Percentiles rank a stretch among this genome's conserved stretches.
Evolutionary conservation across 37 sponge, comb jelly and placozoan genomes (phyloP).

Genomic region (Cliona cf. orientalis): DNA sequence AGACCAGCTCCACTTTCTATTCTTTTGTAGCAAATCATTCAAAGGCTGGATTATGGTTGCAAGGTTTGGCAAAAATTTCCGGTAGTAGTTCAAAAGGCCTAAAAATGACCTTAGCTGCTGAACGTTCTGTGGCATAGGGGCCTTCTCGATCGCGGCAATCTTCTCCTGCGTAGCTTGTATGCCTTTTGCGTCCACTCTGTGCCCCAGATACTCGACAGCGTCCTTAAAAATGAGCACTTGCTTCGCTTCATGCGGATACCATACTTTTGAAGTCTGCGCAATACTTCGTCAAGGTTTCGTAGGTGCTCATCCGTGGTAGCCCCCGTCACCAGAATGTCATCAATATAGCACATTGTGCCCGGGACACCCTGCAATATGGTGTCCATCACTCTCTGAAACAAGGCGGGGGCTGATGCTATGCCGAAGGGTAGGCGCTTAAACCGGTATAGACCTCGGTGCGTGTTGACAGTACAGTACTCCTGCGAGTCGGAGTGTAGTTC

Average conservation of each 20-base stretch:
- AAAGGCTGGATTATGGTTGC: slow-evolving; percentile 28
- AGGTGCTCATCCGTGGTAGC: no score
- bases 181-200: slow-evolving; percentile 22
- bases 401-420: no score
- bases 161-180: slow-evolving; percentile 5
- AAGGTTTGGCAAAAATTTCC: slow-evolving; percentile 54
- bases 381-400: no score
- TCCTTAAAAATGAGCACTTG: not conserved
- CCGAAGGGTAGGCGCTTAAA: no score
- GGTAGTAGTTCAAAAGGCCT: slow-evolving; percentile 35
- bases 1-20: slow-evolving; percentile 34
- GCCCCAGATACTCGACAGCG: slow-evolving; percentile 26
- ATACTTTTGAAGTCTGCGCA: no score
- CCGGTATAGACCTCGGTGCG: no score
- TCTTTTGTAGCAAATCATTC: slow-evolving; percentile 31
- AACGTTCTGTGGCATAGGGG: slow-evolving; percentile 25
- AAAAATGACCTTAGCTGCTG: slow-evolving; percentile 24
- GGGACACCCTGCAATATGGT: no score
- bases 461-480: no score
- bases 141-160: slow-evolving; percentile 10
- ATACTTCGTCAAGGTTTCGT: no score
- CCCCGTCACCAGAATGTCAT: no score
- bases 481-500: no score
- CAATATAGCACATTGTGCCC: no score
- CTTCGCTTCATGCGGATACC: not conserved